Percentiles rank a stretch among this genome's conserved stretches.
Evolutionary conservation across 2,888 invertebrate species (phyloP).

Genomic region (Steinernema scapterisci): DNA sequence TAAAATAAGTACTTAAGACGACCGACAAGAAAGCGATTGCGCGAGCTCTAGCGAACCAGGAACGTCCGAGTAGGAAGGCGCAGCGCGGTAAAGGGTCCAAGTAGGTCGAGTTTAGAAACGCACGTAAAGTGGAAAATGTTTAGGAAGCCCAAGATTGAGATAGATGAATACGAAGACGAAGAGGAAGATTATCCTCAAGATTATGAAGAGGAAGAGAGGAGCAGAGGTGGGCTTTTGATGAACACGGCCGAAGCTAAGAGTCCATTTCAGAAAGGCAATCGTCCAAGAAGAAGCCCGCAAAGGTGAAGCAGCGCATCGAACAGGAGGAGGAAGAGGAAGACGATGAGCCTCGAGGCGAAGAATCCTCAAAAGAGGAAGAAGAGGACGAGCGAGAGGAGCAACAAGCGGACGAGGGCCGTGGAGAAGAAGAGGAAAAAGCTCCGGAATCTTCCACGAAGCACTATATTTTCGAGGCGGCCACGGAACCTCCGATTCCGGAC

Average conservation of each 20-base stretch:
- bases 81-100: constrained; percentile 31
- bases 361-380: constrained; percentile 46
- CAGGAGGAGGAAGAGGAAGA: constrained; percentile 41
- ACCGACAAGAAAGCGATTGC: constrained; percentile 53
- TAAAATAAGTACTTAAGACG: constrained; percentile 46
- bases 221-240: no score
- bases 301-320: constrained; percentile 36
- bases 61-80: constrained; percentile 42
- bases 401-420: constrained; percentile 40
- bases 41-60: constrained; percentile 54
- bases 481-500: constrained; percentile 47
- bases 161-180: constrained; percentile 9
- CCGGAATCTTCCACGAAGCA: constrained; percentile 35
- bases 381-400: constrained; percentile 41
- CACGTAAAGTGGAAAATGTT: no score
- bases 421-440: constrained; percentile 27
- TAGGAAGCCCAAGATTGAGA: constrained; percentile 42
- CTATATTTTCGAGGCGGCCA: constrained; percentile 63
- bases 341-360: constrained; percentile 35
- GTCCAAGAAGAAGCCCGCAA: constrained; percentile 16
- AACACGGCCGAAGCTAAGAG: constrained; percentile 25
- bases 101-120: not conserved
- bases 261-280: not conserved
- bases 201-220: constrained; percentile 46
- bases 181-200: constrained; percentile 37